Base-by-base conservation (phyloP, 2,797 vertebrate species). In the Paramormyrops hopkinsi region DNA sequence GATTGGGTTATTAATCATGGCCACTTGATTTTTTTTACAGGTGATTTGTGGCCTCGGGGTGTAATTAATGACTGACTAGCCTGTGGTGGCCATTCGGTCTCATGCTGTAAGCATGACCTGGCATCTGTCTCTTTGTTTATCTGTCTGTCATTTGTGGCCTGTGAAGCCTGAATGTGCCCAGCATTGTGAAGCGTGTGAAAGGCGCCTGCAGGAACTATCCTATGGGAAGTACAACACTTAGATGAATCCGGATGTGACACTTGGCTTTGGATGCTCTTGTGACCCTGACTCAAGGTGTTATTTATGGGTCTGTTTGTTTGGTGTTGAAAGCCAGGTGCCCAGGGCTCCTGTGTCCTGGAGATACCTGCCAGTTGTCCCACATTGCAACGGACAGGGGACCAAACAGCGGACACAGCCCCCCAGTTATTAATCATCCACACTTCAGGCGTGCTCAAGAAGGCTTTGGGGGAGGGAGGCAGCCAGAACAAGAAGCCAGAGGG, bases 371-470 rank as follows among this genome's bases (percentile, higher is more conserved):
- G 84, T 65, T 73, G 84, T 59, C 73, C 17, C 59, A 84, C 62
- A 25, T 22, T 69, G 44, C 59, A 65, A 62, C 37, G 54, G 33
- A 56, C 50, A 29, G 48, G 41, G 73, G 89, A 65, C 79, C 37
- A 50, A 87, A 19, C 51, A 62, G 84, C 29, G 22, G 62, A 86
- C 19, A 51, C 62, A n/a, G n/a, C 59, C n/a, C 11, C 46, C 33
- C 12, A 17, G 82, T 53, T 89, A 89, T 89, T 89, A 89, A 89
- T 89, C 89, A 87, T 87, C 48, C 25, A n/a, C 83, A 25, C 88
- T 56, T 56, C 69, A 76, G 76, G 46, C 44, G 19, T 33, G 25
- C 84, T 76, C 29, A 54, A 48, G 4, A 12, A 22, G 83, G 4
- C 46, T 54, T 44, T 25, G 79, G 41, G 41, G 83, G 44, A 86